A percentile compares a stretch with the other conserved stretches of the same genome.
Conservation (phyloP, 1,140 invertebrate genomes). For the Rhopalosiphum maidis region DNA sequence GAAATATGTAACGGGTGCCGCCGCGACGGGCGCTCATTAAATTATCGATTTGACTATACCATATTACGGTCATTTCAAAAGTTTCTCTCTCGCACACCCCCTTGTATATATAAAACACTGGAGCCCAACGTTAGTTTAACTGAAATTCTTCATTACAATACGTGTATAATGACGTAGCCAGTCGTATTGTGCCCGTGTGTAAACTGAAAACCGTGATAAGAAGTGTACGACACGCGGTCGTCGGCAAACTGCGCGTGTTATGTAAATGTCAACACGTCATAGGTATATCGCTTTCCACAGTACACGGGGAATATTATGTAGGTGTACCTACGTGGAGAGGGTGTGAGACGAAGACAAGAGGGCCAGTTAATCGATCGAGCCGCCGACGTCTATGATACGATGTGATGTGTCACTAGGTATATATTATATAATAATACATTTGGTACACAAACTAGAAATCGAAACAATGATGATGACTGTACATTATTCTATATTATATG, state of each 20-base stretch:
- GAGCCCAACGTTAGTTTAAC: neutral
- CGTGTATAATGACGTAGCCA: neutral
- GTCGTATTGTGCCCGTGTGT: neutral
- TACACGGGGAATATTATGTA: neutral
- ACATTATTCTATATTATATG: neutral
- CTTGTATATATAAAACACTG: neutral
- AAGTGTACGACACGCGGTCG: neutral
- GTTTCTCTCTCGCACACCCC: neutral
- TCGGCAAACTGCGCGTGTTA: neutral
- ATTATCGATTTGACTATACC: constrained; percentile 17
- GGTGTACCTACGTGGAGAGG: neutral
- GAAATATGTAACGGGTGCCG: constrained; percentile 6
- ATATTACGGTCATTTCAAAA: neutral
- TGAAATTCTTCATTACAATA: neutral
- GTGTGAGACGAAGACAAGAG: neutral
- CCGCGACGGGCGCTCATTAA: neutral
- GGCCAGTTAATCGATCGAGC: neutral
- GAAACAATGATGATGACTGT: neutral
- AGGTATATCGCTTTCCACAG: neutral
- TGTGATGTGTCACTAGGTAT: no score
- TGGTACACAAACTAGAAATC: neutral
- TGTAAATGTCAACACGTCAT: neutral
- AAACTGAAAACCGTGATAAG: neutral
- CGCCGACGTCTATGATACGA: neutral
- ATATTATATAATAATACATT: neutral